Percentiles rank a stretch among this genome's conserved stretches.
Evolutionary conservation across 1,140 invertebrate species (phyloP).

Genomic region (Pachypeltis micranthus): DNA sequence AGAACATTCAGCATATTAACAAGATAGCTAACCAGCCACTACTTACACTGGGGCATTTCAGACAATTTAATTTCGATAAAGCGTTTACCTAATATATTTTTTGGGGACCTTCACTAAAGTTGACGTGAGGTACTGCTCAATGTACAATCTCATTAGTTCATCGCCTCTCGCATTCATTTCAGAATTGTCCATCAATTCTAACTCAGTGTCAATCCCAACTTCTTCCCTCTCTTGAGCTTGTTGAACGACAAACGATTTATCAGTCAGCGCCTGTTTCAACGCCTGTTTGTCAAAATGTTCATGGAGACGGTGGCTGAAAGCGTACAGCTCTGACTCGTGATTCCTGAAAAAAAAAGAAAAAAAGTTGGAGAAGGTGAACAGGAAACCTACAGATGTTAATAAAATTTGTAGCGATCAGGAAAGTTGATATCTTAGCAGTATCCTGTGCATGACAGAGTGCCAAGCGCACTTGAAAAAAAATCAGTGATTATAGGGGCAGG

Average conservation of each 20-base stretch:
- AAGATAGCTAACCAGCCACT: no score
- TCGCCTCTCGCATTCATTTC: slow-evolving; percentile 54
- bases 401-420: no score
- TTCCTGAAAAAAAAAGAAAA: slow-evolving; percentile 43
- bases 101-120: slow-evolving; percentile 59
- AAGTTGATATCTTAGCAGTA: no score
- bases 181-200: slow-evolving; percentile 53
- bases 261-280: slow-evolving; percentile 63
- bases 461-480: no score
- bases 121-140: slow-evolving; percentile 45
- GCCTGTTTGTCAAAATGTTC: slow-evolving; percentile 64
- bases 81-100: slow-evolving; percentile 46
- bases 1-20: no score
- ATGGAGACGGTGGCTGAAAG: slow-evolving; percentile 72
- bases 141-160: slow-evolving; percentile 42
- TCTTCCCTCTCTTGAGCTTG: slow-evolving; percentile 54
- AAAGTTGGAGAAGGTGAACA: neutral
- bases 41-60: no score
- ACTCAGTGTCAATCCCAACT: slow-evolving; percentile 48
- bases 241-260: slow-evolving; percentile 62
- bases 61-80: no score
- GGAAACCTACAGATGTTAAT: no score
- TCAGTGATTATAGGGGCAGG: no score
- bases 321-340: slow-evolving; percentile 73
- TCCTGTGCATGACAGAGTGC: no score